These are phyloP conservation scores for Acanthisitta chloris DNA, from an alignment of 2,113 vertebrate species.

Conservation along the genomic window DNA sequence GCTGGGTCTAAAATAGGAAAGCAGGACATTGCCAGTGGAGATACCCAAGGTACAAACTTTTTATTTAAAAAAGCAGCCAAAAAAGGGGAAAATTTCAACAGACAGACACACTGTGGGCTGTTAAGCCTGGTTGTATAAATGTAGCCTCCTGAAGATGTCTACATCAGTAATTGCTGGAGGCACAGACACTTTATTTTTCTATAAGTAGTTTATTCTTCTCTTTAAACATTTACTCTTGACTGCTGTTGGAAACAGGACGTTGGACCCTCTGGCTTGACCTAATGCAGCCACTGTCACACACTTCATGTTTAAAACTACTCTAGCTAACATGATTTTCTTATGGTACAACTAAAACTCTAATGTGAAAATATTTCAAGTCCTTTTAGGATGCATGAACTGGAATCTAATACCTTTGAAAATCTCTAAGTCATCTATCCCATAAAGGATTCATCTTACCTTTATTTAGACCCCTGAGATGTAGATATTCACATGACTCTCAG, in stretches of 20 bases:
- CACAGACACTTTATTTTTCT: background rate
- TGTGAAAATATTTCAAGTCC: background rate
- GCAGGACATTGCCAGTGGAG: background rate
- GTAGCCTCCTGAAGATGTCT: background rate
- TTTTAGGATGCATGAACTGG: background rate
- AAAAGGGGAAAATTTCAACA: background rate
- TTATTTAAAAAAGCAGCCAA: background rate
- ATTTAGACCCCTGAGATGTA: background rate
- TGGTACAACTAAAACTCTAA: background rate
- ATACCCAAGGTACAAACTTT: background rate
- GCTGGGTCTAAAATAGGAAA: background rate
- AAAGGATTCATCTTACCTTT: background rate
- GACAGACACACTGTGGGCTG: background rate
- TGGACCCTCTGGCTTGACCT: background rate
- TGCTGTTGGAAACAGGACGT: background rate
- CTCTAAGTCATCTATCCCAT: background rate
- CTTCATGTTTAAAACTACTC: background rate
- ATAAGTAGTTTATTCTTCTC: background rate
- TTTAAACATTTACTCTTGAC: background rate
- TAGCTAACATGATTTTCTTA: background rate
- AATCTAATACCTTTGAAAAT: background rate
- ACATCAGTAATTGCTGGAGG: background rate
- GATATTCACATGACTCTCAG: background rate
- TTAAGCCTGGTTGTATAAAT: background rate
- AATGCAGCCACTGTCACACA: background rate